phyloP scores from a whole-genome alignment of 1,140 invertebrate genomes.

The Cotesia vestalis region DNA sequence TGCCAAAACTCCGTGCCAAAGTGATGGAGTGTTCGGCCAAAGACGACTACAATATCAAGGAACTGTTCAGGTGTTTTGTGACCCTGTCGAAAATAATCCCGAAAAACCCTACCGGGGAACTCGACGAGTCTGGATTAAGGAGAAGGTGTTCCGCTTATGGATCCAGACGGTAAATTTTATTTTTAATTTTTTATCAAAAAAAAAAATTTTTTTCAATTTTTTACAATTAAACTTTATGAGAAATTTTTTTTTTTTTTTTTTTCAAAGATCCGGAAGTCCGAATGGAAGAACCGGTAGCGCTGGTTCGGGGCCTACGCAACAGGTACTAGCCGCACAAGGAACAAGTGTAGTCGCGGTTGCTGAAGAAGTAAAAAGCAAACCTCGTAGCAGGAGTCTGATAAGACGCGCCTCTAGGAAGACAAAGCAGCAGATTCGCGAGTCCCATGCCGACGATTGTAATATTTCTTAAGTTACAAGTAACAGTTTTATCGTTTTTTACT shows the following conservation, averaged over 20 bases:
- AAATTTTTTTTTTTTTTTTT: background rate
- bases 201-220: background rate
- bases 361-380: conserved; percentile 68
- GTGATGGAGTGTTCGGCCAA: conserved; percentile 85
- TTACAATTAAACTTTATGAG: background rate
- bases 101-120: conserved; percentile 66
- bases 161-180: conserved; percentile 55
- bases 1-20: conserved; percentile 79
- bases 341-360: conserved; percentile 55
- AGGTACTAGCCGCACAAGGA: conserved; percentile 58
- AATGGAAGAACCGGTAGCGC: conserved; percentile 39
- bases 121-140: conserved; percentile 73
- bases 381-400: conserved; percentile 79
- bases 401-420: conserved; percentile 80
- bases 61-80: conserved; percentile 78
- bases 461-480: conserved; percentile 69
- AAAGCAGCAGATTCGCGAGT: conserved; percentile 79
- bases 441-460: conserved; percentile 76
- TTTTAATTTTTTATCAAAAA: background rate
- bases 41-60: conserved; percentile 79
- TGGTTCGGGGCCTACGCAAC: conserved; percentile 45
- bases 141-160: conserved; percentile 79
- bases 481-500: conserved; percentile 7
- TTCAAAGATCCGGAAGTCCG: conserved; percentile 52
- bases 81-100: conserved; percentile 74